Evolutionary conservation across 2,113 vertebrate species (phyloP).

Genomic region (Oryzias woworae): DNA sequence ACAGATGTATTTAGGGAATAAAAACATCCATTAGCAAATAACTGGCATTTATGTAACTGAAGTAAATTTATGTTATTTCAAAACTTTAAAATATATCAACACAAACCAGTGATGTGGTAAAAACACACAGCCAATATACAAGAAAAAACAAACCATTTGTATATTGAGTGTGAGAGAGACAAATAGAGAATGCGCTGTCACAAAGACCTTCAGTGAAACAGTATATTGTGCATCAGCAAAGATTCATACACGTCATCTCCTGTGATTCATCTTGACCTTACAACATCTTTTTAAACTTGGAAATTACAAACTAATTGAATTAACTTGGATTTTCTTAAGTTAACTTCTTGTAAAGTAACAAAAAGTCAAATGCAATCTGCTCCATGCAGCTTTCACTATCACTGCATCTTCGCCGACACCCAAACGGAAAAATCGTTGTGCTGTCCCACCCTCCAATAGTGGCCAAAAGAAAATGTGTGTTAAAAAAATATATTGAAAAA

Average conservation of each 20-base stretch:
- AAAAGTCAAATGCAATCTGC: constrained; percentile 49
- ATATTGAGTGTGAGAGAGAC: too few species aligned
- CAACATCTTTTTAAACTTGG: constrained; percentile 18
- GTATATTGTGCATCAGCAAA: not conserved
- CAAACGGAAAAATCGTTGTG: constrained; percentile 49
- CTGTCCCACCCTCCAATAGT: constrained; percentile 14
- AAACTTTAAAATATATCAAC: too few species aligned
- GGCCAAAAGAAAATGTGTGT: not conserved
- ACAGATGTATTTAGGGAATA: too few species aligned
- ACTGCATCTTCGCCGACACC: constrained; percentile 59
- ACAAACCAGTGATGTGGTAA: too few species aligned
- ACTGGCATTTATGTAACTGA: too few species aligned
- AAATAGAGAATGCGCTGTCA: too few species aligned
- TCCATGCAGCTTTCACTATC: constrained; percentile 56
- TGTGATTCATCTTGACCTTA: constrained; percentile 12
- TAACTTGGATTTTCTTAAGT: not conserved
- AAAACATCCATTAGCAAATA: too few species aligned
- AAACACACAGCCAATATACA: too few species aligned
- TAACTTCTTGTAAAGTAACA: too few species aligned
- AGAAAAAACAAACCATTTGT: too few species aligned
- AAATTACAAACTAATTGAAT: not conserved
- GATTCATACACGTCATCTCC: not conserved
- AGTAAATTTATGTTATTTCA: too few species aligned
- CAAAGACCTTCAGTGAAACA: not conserved
- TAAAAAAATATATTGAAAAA: too few species aligned